phyloP scores from a whole-genome alignment of 2,113 vertebrate genomes.

The Syngnathus typhle region DNA sequence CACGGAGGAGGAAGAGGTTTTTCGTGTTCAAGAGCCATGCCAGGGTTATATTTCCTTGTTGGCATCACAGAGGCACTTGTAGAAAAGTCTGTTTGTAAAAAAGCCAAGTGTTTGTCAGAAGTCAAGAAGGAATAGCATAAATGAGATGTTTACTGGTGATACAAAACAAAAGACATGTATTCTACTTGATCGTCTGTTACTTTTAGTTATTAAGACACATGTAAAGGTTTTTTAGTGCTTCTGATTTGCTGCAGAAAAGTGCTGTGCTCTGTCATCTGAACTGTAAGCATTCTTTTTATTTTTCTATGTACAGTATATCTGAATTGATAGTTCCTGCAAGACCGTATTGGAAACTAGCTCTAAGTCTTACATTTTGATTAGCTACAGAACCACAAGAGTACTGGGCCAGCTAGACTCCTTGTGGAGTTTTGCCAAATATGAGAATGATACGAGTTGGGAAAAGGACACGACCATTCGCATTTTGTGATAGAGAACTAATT shows the following conservation, averaged over 20 bases:
- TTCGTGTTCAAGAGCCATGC: neutral
- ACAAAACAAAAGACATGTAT: neutral
- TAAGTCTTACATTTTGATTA: neutral
- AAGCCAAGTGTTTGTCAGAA: conserved; percentile 3
- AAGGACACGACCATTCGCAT: neutral
- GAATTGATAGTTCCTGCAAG: neutral
- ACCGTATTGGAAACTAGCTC: neutral
- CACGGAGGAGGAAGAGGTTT: neutral
- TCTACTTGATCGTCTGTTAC: neutral
- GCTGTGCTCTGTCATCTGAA: neutral
- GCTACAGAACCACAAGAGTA: neutral
- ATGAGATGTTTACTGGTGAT: neutral
- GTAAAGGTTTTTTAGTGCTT: neutral
- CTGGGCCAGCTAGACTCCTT: neutral
- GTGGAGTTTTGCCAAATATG: neutral
- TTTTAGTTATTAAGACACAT: neutral
- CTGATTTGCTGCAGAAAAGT: neutral
- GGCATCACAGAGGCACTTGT: conserved; percentile 4
- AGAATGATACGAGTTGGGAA: neutral
- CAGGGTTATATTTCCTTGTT: neutral
- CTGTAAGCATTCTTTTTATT: neutral
- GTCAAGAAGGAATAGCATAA: conserved; percentile 1
- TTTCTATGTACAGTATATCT: neutral
- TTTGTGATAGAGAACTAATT: neutral
- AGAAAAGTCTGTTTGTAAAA: conserved; percentile 5